These are phyloP conservation scores for Rallus limicola DNA, from an alignment of 2,113 vertebrate genomes.

Conservation along the genomic window DNA sequence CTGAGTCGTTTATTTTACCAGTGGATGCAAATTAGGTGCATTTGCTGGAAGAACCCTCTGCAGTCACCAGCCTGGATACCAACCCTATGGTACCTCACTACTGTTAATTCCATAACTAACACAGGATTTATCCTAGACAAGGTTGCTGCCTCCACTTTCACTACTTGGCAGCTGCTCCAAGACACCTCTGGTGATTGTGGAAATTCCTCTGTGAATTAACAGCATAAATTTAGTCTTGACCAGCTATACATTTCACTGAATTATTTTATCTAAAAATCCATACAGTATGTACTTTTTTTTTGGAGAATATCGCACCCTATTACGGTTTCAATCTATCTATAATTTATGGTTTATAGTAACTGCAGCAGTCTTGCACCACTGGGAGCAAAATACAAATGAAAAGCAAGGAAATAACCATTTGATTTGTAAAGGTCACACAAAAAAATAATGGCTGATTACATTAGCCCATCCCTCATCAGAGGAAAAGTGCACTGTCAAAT, in stretches of 20 bases:
- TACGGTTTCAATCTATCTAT: neutral
- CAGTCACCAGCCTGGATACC: neutral
- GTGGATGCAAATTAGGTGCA: neutral
- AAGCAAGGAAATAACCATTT: constrained; percentile 49
- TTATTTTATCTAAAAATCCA: constrained; percentile 22
- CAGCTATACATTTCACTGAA: neutral
- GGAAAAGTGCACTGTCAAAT: constrained; percentile 4
- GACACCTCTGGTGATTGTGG: neutral
- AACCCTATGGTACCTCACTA: neutral
- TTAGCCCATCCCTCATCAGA: constrained; percentile 43
- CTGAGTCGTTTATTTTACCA: neutral
- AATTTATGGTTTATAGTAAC: constrained; percentile 42
- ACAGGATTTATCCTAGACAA: neutral
- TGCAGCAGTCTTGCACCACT: neutral
- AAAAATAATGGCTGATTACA: constrained; percentile 41
- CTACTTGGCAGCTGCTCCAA: neutral
- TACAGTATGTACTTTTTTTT: neutral
- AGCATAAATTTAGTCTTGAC: neutral
- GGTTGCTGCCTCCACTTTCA: neutral
- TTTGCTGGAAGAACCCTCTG: neutral
- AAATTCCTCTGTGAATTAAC: neutral
- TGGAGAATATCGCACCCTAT: neutral
- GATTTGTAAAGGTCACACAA: constrained; percentile 53
- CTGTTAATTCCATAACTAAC: neutral
- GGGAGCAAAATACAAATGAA: constrained; percentile 26